Percentiles rank a stretch among this genome's conserved stretches.
Evolutionary conservation across 2,113 vertebrate species (phyloP).

Genomic region (Chrysochloris asiatica): DNA sequence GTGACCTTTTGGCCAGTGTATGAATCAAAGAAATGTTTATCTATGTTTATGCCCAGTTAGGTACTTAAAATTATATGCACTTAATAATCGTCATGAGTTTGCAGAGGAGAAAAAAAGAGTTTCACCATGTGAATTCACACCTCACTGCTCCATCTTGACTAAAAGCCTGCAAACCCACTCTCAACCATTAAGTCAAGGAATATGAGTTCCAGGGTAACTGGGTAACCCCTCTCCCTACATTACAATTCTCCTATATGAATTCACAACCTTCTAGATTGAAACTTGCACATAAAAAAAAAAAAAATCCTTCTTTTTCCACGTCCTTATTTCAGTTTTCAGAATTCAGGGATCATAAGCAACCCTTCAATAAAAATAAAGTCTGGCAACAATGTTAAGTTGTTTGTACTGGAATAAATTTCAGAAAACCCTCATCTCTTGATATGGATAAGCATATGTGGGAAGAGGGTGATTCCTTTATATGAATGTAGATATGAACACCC

Average conservation of each 20-base stretch:
- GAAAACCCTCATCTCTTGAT: not conserved
- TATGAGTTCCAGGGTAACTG: no score
- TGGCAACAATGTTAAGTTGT: not conserved
- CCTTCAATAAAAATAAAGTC: not conserved
- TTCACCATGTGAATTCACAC: not conserved
- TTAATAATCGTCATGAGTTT: not conserved
- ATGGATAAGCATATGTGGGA: not conserved
- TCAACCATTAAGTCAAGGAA: no score
- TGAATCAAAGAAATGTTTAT: not conserved
- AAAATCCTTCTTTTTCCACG: not conserved
- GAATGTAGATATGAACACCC: not conserved
- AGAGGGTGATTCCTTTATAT: not conserved
- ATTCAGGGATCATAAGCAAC: not conserved
- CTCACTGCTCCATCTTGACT: not conserved
- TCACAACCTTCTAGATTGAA: not conserved
- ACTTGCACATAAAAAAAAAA: not conserved
- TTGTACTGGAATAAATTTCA: conserved; percentile 7
- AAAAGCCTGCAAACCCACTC: not conserved
- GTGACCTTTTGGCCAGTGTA: not conserved
- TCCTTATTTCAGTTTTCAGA: not conserved
- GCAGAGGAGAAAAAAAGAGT: not conserved
- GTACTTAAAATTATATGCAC: not conserved
- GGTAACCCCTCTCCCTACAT: no score
- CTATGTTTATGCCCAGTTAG: not conserved
- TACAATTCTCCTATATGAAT: no score